Conservation (phyloP, 2,888 invertebrate species). For the Serrognathus titanus region DNA sequence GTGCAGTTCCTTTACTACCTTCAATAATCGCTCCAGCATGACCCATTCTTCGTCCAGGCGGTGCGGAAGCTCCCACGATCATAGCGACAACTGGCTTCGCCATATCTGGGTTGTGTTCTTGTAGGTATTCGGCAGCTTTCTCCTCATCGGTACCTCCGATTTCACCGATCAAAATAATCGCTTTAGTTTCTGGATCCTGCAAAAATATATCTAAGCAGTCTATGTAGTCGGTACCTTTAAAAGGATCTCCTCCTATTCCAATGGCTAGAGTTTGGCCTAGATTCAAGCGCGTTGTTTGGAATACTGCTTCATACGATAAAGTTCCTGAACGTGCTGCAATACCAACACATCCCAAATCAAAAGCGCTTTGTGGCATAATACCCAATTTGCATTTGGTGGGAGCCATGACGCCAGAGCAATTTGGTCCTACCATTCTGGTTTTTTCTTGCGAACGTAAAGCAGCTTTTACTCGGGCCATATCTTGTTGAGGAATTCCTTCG, state of each 20-base stretch:
- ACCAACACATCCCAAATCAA: constrained; percentile 1
- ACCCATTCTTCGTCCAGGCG: constrained; percentile 5
- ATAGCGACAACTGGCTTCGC: constrained; percentile 4
- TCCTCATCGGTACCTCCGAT: constrained; percentile 6
- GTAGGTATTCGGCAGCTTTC: constrained; percentile 4
- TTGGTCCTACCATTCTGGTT: constrained; percentile 4
- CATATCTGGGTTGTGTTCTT: neutral
- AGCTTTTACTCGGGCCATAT: constrained; percentile 5
- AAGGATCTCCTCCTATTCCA: constrained; percentile 6
- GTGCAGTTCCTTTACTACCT: constrained; percentile 2
- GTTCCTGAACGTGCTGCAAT: constrained; percentile 9
- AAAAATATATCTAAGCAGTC: constrained; percentile 8
- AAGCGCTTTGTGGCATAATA: constrained; percentile 2
- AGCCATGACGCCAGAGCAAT: constrained; percentile 6
- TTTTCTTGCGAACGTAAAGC: constrained; percentile 1
- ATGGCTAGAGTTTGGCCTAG: constrained; percentile 6
- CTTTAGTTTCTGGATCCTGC: constrained; percentile 4
- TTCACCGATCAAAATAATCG: constrained; percentile 6
- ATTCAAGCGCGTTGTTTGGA: constrained; percentile 5
- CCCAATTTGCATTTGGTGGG: constrained; percentile 5
- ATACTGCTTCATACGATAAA: constrained; percentile 6
- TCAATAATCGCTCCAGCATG: constrained; percentile 5
- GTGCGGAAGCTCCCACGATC: constrained; percentile 4
- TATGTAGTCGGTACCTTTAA: constrained; percentile 5
- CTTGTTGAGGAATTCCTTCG: constrained; percentile 9